These are phyloP conservation scores for Chelonus insularis DNA, from an alignment of 1,140 invertebrate genomes.

Conservation along the genomic window DNA sequence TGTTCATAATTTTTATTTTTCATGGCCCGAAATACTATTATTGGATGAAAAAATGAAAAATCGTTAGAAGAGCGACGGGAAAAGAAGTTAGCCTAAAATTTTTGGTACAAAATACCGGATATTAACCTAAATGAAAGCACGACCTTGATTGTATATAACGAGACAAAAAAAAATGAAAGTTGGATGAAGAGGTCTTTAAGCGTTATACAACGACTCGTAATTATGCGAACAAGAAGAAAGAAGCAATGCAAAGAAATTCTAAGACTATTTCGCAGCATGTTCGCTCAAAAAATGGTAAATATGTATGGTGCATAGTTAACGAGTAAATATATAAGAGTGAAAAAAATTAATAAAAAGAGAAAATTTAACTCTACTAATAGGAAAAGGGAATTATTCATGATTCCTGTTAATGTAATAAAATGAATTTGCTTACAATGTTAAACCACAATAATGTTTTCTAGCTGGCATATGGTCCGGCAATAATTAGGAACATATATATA, in stretches of 20 bases:
- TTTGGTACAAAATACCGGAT: neutral
- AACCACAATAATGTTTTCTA: conserved; percentile 4
- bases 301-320: no score
- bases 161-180: conserved; percentile 14
- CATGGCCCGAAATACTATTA: neutral
- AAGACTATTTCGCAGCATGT: conserved; percentile 1
- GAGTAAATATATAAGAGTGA: neutral
- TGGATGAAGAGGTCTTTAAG: conserved; percentile 16
- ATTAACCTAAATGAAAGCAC: conserved; percentile 10
- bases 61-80: no score
- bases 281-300: conserved; percentile 13
- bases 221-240: conserved; percentile 15
- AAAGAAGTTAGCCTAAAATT: neutral
- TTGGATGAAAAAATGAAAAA: neutral
- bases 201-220: conserved; percentile 18
- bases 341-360: no score
- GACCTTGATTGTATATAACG: conserved; percentile 7
- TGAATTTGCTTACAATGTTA: neutral
- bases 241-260: conserved; percentile 12
- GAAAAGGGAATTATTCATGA: no score
- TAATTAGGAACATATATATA: neutral
- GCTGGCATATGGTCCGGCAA: neutral
- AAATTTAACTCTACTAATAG: no score
- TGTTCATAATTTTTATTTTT: no score
- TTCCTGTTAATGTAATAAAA: no score